Evolutionary conservation across 1,140 invertebrate genomes (phyloP), one percentile per base, ranked within the genome.

Genomic region (Myzus persicae): DNA sequence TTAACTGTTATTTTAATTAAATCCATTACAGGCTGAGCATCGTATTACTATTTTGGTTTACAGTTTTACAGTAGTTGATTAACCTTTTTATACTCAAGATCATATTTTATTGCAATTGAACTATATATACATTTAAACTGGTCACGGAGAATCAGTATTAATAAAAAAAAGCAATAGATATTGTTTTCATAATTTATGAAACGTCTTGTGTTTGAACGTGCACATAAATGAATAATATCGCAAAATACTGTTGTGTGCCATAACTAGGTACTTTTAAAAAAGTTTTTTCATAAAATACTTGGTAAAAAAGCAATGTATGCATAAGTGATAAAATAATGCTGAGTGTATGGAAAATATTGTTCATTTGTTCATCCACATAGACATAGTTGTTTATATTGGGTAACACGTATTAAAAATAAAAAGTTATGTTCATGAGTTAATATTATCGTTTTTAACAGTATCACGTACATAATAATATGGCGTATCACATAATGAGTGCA

Each of bases 331-430:
- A 76, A 76, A 76, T 76, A 76, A 76, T 76, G 59, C 59, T n/a
- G 4, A 76, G 48, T 51, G 48, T 24, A 22, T 24, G 48, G 22
- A 22, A 51, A 51, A 2, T 76, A 76, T 76, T 76, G n/a, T 76
- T 67, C 11, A 67, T 67, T 67, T n/a, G 59, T 67, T 76, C 31
- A n/a, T 76, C 31, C 14, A 76, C 31, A n/a, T 31, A 67, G 31
- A 18, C 14, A 76, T 18, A n/a, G 59, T 67, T 76, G 59, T 76
- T 76, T 76, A 76, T 76, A 76, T 76, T 76, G 31, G 14, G 59
- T n/a, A 76, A 76, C 59, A 76, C 59, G 59, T 76, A 76, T 76
- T 76, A 76, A 76, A 76, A 76, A 76, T 76, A 76, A 76, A 76
- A 76, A n/a, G 59, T 76, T 76, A 76, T 76, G 11, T 76, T 76